A percentile compares a stretch with the other conserved stretches of the same genome.
Conservation (phyloP, 2,113 vertebrate genomes). For the Gadus chalcogrammus region DNA sequence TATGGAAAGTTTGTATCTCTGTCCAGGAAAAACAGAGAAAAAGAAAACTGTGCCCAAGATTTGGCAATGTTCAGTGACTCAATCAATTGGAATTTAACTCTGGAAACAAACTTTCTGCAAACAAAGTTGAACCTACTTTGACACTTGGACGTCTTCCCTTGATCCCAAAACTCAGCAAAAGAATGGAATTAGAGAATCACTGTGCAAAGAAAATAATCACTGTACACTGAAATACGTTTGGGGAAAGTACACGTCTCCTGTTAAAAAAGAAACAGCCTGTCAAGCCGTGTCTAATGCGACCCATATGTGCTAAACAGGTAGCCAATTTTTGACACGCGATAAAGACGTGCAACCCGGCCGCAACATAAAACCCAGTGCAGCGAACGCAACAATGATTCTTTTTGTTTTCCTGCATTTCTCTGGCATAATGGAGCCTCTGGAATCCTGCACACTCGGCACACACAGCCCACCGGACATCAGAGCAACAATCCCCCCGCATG, state of each 20-base stretch:
- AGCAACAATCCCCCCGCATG: conserved; percentile 48
- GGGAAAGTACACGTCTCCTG: conserved; percentile 14
- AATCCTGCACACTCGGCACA: conserved; percentile 36
- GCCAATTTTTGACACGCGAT: conserved; percentile 42
- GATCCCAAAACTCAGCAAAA: background rate
- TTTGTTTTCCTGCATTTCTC: conserved; percentile 49
- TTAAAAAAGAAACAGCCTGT: conserved; percentile 37
- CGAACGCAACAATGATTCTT: conserved; percentile 60
- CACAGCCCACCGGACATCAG: conserved; percentile 33
- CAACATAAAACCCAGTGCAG: conserved; percentile 41
- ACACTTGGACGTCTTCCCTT: conserved; percentile 32
- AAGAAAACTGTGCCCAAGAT: conserved; percentile 20
- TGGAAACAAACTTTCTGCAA: conserved; percentile 38
- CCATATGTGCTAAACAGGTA: conserved; percentile 53
- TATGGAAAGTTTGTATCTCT: too few relatives aligned
- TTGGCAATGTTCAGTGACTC: conserved; percentile 49
- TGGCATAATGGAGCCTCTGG: conserved; percentile 31
- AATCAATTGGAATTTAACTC: conserved; percentile 57
- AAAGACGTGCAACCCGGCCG: conserved; percentile 38
- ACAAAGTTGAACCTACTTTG: conserved; percentile 40
- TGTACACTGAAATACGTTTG: too few relatives aligned
- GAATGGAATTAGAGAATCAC: background rate
- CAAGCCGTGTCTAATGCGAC: conserved; percentile 48
- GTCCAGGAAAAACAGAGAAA: background rate
- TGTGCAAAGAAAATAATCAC: background rate